phyloP scores from a whole-genome alignment of 2,888 invertebrate genomes.

The Gordius sp. region DNA sequence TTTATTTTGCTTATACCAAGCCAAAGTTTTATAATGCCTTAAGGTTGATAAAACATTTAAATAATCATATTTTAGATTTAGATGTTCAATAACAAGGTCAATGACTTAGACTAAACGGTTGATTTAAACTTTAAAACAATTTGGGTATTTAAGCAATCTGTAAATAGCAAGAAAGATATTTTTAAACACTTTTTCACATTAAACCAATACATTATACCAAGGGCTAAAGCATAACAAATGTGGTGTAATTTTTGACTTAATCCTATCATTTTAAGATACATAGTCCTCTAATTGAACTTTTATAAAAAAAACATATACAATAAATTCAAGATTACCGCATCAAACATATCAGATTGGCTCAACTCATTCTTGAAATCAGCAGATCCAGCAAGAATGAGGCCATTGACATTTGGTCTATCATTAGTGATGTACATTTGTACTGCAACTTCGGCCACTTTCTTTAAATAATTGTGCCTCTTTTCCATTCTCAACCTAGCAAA shows the following conservation, averaged over 20 bases:
- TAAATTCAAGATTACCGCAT: slow-evolving; percentile 43
- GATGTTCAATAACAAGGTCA: too few species aligned
- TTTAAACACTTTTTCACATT: too few species aligned
- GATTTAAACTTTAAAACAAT: too few species aligned
- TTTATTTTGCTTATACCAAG: too few species aligned
- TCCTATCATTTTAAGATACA: neutral
- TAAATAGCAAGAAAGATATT: too few species aligned
- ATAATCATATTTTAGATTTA: too few species aligned
- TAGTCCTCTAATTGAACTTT: neutral
- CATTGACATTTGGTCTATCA: slow-evolving; percentile 87
- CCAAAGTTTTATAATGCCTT: too few species aligned
- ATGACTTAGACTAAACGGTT: too few species aligned
- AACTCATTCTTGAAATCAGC: slow-evolving; percentile 99
- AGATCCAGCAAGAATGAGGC: slow-evolving; percentile 85
- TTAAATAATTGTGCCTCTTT: slow-evolving; percentile 92
- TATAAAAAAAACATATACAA: slow-evolving; percentile 16
- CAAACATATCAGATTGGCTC: slow-evolving; percentile 98
- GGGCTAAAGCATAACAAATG: neutral
- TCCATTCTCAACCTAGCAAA: slow-evolving; percentile 98
- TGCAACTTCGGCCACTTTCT: slow-evolving; percentile 87
- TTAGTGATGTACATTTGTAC: slow-evolving; percentile 87
- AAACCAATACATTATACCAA: neutral
- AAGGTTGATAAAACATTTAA: too few species aligned
- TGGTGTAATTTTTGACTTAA: neutral
- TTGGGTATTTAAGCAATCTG: too few species aligned